Base-by-base conservation (phyloP, 2,797 vertebrate genomes). In the Sorex maritimensis region DNA sequence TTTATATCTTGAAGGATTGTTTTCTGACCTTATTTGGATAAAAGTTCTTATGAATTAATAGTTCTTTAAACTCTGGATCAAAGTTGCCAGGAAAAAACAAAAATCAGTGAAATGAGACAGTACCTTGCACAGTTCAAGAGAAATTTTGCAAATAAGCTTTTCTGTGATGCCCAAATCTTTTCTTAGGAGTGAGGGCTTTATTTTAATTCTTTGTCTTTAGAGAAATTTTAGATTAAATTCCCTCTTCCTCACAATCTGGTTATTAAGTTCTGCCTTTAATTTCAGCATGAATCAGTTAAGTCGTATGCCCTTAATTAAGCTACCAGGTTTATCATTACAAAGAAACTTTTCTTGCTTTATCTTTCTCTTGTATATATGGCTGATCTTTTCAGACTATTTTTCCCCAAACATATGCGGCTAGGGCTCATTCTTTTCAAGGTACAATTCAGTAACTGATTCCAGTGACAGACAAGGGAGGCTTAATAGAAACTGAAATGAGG, bases 371-470 rank as follows among this genome's bases (percentile, higher is more conserved):
- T 55, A 89, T 72, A 74, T 12, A 0, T 80, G 46, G 58, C 46
- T 89, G 38, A 61, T 86, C 91, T 94, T 91, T 91, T 79, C 67
- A 80, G 30, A 13, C 75, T 79, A 80, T 6, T 1, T 58, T 92
- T 93, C 46, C 30, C 74, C 74, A 93, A 95, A 92, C 88, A 21
- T 90, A 85, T 88, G 19, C 55, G 73, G 34, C 84, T 74, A 55
- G 49, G 88, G 34, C 88, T 90, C 86, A 81, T 95, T 92, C 77
- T 86, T 91, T 88, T 81, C 61, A 77, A 74, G 67, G 28, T 79
- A 28, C 13, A 68, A 24, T 80, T 73, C 61, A 87, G 46, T 91
- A 77, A 69, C 87, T 71, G 85, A 13, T 82, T 93, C 63, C 79
- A 86, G 46, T 52, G 81, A n/a, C 17, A 26, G 19, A 90, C 81